Conservation (phyloP, 2,888 invertebrate species). For the Liodrosophila aerea region DNA sequence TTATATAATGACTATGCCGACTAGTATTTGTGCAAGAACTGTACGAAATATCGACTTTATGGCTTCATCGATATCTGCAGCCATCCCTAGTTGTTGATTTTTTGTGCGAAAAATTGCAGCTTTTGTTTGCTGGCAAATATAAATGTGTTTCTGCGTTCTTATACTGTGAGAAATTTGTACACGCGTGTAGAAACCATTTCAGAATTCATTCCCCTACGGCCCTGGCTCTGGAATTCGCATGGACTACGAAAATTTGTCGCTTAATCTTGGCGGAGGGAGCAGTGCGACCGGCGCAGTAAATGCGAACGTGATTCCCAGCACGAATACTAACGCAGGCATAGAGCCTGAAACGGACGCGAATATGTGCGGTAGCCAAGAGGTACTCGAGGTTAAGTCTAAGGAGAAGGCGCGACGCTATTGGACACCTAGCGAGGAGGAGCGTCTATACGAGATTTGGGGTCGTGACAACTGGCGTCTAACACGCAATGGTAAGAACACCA, state of each 20-base stretch:
- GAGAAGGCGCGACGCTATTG: slow-evolving; percentile 77
- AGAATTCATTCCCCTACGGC: slow-evolving; percentile 8
- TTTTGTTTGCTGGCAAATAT: slow-evolving; percentile 1
- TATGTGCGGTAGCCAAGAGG: slow-evolving; percentile 65
- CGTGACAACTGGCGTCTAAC: slow-evolving; percentile 79
- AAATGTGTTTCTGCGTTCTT: slow-evolving; percentile 21
- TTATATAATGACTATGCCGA: too few species aligned
- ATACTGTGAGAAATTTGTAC: too few species aligned
- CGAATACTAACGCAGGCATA: slow-evolving; percentile 19
- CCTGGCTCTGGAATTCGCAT: slow-evolving; percentile 28
- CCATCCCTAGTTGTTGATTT: slow-evolving; percentile 69
- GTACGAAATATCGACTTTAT: slow-evolving; percentile 13
- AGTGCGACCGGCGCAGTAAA: slow-evolving; percentile 31
- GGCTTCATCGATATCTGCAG: slow-evolving; percentile 32
- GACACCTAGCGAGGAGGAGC: slow-evolving; percentile 78
- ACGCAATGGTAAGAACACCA: slow-evolving; percentile 76
- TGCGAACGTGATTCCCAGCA: slow-evolving; percentile 35
- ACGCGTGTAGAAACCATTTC: not conserved
- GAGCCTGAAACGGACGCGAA: slow-evolving; percentile 32
- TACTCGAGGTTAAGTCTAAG: slow-evolving; percentile 64
- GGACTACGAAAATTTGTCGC: slow-evolving; percentile 61
- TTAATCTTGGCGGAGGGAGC: slow-evolving; percentile 40
- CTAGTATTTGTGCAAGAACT: too few species aligned
- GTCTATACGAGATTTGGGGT: slow-evolving; percentile 79
- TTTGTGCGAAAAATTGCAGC: slow-evolving; percentile 52